phyloP scores from a whole-genome alignment of 2,113 vertebrate species.

The Lipophrys pholis region DNA sequence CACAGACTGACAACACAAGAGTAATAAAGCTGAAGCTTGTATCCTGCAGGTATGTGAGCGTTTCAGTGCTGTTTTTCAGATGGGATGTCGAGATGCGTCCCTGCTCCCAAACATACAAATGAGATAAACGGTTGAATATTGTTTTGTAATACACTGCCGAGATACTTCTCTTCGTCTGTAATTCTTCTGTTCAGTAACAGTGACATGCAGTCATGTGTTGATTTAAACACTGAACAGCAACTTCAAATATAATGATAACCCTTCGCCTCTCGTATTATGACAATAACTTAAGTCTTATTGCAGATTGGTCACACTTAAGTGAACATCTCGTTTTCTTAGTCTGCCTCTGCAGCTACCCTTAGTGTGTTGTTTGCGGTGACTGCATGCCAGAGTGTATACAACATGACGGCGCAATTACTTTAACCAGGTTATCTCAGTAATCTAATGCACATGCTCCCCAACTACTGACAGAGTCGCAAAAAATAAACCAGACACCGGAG shows the following conservation, averaged over 20 bases:
- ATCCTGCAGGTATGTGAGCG: background rate
- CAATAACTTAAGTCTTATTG: background rate
- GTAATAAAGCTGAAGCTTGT: background rate
- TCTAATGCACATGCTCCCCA: constrained; percentile 67
- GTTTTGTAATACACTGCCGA: no score
- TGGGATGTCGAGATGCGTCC: no score
- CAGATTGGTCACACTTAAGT: background rate
- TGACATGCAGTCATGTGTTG: background rate
- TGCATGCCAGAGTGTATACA: constrained; percentile 49
- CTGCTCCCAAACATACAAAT: no score
- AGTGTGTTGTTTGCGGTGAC: constrained; percentile 14
- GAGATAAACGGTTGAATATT: no score
- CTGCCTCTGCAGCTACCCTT: background rate
- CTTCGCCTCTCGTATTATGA: background rate
- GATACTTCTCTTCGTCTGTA: no score
- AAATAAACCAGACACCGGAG: constrained; percentile 21
- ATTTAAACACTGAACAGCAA: background rate
- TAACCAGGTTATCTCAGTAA: constrained; percentile 69
- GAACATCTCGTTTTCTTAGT: no score
- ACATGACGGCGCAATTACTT: constrained; percentile 62
- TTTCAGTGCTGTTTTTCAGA: background rate
- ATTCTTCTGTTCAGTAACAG: background rate
- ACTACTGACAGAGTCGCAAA: constrained; percentile 25
- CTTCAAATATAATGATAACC: background rate
- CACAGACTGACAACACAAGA: constrained; percentile 2